These are phyloP conservation scores for Zoroaster sp. DNA, from an alignment of 53 echinoderm and acorn worm species.

Conservation along the genomic window DNA sequence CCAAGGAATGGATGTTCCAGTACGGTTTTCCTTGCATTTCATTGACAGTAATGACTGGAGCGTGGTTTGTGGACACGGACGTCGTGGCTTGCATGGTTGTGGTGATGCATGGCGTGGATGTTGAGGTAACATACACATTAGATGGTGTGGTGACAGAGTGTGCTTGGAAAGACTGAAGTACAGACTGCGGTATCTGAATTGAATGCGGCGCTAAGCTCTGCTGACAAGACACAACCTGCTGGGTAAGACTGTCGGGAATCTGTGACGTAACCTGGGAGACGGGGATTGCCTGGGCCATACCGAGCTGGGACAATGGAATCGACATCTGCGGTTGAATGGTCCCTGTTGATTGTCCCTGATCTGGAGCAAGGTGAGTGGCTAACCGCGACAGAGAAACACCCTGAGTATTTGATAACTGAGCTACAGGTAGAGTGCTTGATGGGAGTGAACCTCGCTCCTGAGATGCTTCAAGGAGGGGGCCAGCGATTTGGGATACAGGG, in stretches of 20 bases:
- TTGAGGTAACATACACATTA: neutral
- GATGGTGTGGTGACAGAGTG: neutral
- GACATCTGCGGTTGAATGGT: neutral
- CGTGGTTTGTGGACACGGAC: neutral
- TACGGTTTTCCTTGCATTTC: constrained; percentile 38
- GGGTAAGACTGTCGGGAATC: neutral
- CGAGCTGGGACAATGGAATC: constrained; percentile 31
- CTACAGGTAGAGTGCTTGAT: neutral
- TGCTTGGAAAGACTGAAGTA: constrained; percentile 25
- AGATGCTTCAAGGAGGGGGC: constrained; percentile 1
- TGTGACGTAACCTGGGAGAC: constrained; percentile 14
- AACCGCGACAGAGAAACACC: neutral
- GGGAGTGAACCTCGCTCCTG: constrained; percentile 1
- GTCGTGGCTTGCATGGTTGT: neutral
- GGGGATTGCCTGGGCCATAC: constrained; percentile 5
- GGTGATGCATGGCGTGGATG: neutral
- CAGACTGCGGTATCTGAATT: constrained; percentile 29
- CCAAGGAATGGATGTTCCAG: constrained; percentile 43
- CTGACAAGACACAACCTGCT: neutral
- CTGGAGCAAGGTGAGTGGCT: neutral
- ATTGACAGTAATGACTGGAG: constrained; percentile 3
- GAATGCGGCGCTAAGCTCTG: neutral
- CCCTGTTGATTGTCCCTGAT: neutral
- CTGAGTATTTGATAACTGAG: neutral
- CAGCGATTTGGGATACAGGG: constrained; percentile 36